Evolutionary conservation across 1,140 invertebrate species (phyloP).

Genomic region (Monochamus saltuarius): DNA sequence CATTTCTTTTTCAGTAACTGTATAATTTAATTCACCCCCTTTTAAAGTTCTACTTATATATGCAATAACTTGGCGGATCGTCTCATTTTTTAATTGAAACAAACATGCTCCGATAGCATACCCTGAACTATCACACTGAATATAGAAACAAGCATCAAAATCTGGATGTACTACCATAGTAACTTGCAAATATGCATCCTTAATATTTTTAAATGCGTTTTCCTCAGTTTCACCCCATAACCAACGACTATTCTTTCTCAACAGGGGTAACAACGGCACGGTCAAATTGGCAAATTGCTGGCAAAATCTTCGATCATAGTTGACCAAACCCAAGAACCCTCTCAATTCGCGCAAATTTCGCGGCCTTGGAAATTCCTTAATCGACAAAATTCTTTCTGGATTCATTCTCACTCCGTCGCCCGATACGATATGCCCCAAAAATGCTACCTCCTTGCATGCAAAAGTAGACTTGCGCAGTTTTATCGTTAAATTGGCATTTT

Average conservation of each 20-base stretch:
- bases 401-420: not conserved
- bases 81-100: not conserved
- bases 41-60: not conserved
- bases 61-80: not conserved
- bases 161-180: not conserved
- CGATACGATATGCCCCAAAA: conserved; percentile 1
- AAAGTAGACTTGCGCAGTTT: not conserved
- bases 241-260: not conserved
- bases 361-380: not conserved
- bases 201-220: not conserved
- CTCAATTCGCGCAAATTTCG: not conserved
- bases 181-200: not conserved
- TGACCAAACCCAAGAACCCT: not conserved
- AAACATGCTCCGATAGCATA: not conserved
- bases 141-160: not conserved
- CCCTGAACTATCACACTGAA: conserved; percentile 1
- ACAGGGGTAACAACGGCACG: not conserved
- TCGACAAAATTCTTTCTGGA: not conserved
- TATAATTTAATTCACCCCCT: not conserved
- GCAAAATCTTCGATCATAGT: conserved; percentile 2
- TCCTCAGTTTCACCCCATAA: not conserved
- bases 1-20: not conserved
- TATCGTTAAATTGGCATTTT: not conserved
- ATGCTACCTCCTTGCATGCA: not conserved
- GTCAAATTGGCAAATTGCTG: not conserved